Percentiles rank a stretch among this genome's conserved stretches.
Evolutionary conservation across 2,888 invertebrate genomes (phyloP).

Genomic region (Pristionchus japonicus): DNA sequence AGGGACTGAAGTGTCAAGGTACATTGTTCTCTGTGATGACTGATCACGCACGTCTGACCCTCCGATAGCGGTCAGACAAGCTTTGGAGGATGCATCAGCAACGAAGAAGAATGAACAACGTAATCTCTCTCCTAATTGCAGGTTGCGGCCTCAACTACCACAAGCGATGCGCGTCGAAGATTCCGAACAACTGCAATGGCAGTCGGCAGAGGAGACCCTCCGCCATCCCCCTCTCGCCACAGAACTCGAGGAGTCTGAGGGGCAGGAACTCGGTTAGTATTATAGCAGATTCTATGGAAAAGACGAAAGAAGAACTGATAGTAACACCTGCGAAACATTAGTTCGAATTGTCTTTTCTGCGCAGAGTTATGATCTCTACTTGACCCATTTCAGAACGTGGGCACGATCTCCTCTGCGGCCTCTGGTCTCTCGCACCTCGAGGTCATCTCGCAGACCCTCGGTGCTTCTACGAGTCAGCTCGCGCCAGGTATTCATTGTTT

Average conservation of each 20-base stretch:
- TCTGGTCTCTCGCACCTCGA: constrained; percentile 4
- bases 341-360: no score
- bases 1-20: constrained; percentile 99
- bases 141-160: constrained; percentile 98
- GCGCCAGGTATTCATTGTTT: background rate
- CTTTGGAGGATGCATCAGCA: constrained; percentile 83
- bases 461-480: constrained; percentile 33
- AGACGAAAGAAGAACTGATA: no score
- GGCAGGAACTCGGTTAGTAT: constrained; percentile 33
- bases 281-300: no score
- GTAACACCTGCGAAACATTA: no score
- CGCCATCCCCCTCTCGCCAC: constrained; percentile 75
- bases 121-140: constrained; percentile 77
- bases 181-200: constrained; percentile 94
- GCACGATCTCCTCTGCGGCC: constrained; percentile 8
- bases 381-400: background rate
- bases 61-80: no score
- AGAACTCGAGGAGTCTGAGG: constrained; percentile 62
- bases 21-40: no score
- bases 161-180: constrained; percentile 92
- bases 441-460: constrained; percentile 39
- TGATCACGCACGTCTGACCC: no score
- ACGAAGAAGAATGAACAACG: no score
- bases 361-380: no score
- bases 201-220: constrained; percentile 78